These are phyloP conservation scores for Ephestia elutella DNA, from an alignment of 1,140 invertebrate species.

Conservation along the genomic window DNA sequence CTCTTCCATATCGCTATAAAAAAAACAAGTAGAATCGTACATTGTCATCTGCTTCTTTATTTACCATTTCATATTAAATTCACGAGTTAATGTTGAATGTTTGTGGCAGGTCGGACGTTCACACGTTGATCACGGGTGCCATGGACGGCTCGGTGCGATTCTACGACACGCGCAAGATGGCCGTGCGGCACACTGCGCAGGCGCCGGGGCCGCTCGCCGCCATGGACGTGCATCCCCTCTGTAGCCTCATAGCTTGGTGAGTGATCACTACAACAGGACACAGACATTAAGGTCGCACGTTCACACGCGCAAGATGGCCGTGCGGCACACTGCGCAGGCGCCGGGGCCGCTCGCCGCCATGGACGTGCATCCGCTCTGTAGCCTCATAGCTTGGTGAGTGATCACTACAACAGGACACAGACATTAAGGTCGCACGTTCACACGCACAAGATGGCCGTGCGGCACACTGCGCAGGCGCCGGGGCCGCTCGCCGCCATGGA, in stretches of 20 bases:
- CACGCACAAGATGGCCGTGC: conserved; percentile 79
- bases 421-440: too few species aligned
- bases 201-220: conserved; percentile 84
- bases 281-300: too few species aligned
- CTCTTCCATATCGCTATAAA: too few species aligned
- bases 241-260: conserved; percentile 90
- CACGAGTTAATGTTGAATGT: too few species aligned
- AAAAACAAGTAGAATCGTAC: too few species aligned
- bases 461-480: conserved; percentile 78
- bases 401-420: too few species aligned
- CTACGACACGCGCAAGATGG: conserved; percentile 85
- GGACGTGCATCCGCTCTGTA: conserved; percentile 84
- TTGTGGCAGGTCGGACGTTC: conserved; percentile 17
- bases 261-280: conserved; percentile 4
- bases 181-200: conserved; percentile 77
- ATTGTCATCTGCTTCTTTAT: too few species aligned
- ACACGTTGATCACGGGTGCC: conserved; percentile 65
- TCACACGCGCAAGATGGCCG: conserved; percentile 82
- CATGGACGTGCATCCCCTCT: conserved; percentile 85
- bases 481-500: conserved; percentile 87
- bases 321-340: conserved; percentile 77
- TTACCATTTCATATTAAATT: too few species aligned
- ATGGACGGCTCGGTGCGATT: conserved; percentile 85
- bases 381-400: conserved; percentile 88
- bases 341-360: conserved; percentile 86